Evolutionary conservation across 2,888 invertebrate genomes (phyloP).

Genomic region (Heterodera filipjevi): DNA sequence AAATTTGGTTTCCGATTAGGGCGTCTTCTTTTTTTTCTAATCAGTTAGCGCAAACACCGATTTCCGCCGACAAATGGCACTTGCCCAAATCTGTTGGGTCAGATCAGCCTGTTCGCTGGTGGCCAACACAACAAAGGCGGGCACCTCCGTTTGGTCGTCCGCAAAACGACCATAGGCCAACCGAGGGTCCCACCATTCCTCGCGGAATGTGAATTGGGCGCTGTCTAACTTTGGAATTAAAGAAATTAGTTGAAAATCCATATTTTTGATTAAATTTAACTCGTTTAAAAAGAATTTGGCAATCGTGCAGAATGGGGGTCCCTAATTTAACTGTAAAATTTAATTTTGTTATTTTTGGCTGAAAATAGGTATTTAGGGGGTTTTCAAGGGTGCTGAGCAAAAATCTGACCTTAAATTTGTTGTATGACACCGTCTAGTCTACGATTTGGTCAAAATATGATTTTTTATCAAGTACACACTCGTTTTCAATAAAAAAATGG

Average conservation of each 20-base stretch:
- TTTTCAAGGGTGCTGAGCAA: no score
- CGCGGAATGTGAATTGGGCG: conserved; percentile 78
- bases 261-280: not conserved
- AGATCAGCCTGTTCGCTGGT: conserved; percentile 60
- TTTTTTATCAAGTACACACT: no score
- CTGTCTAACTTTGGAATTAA: conserved; percentile 16
- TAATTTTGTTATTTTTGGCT: no score
- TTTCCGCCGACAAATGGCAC: not conserved
- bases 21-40: not conserved
- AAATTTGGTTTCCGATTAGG: no score
- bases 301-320: no score
- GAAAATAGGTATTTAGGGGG: no score
- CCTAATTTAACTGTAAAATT: no score
- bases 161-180: conserved; percentile 62
- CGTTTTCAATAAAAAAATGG: no score
- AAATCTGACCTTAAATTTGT: no score
- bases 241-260: not conserved
- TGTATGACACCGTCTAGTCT: no score
- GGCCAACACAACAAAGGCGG: conserved; percentile 61
- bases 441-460: no score
- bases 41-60: not conserved
- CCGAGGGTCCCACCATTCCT: conserved; percentile 93
- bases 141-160: conserved; percentile 59
- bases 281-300: no score
- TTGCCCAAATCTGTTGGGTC: conserved; percentile 62